Evolutionary conservation across 2,888 invertebrate species (phyloP), one percentile per base, ranked within the genome.

Genomic region (Physocephala rufipes): DNA sequence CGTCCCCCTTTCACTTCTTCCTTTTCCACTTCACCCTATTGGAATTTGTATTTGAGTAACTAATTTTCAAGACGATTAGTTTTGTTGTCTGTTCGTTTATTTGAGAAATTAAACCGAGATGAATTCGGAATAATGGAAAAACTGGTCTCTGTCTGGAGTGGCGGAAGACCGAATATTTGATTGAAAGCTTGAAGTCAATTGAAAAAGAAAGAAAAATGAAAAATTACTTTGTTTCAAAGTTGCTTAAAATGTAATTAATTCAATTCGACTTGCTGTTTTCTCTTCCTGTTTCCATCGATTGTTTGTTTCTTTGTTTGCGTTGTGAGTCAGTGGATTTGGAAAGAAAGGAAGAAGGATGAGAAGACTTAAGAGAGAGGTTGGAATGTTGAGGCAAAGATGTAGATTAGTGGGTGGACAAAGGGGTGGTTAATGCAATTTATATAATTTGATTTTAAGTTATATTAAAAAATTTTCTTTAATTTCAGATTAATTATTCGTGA

Each of bases 171-270:
- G 21, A 1, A 21, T 21, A 47, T n/a, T 24, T 66, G 66, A 47
- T 53, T 66, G 30, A 62, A 68, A 51, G 61, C 24, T 53, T 66
- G 30, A 62, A 68, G 62, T 68, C 24, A 62, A 62, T 62, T 62
- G 62, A 21, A 68, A n/a, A n/a, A n/a, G n/a, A n/a, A 68, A 62
- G 21, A 68, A 36, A 36, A 68, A 68, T 62, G 68, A 68, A 68
- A 68, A 68, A 68, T 62, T 61, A 68, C 68, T 62, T 61, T 62
- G 21, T 9, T 36, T 19, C 36, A 15, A 47, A 68, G 68, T 68
- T 51, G 68, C 68, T 68, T 45, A 61, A 68, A 68, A 53, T 62
- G 68, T 68, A 68, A 68, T 68, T 68, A 68, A 68, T 68, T 68
- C 36, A n/a, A 61, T 36, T 49, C 28, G 15, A 9, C 16, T 21